Percentiles rank a stretch among this genome's conserved stretches.
These are phyloP conservation scores for Liposcelis brunnea DNA, from an alignment of 2,888 invertebrate species.

Conservation along the genomic window DNA sequence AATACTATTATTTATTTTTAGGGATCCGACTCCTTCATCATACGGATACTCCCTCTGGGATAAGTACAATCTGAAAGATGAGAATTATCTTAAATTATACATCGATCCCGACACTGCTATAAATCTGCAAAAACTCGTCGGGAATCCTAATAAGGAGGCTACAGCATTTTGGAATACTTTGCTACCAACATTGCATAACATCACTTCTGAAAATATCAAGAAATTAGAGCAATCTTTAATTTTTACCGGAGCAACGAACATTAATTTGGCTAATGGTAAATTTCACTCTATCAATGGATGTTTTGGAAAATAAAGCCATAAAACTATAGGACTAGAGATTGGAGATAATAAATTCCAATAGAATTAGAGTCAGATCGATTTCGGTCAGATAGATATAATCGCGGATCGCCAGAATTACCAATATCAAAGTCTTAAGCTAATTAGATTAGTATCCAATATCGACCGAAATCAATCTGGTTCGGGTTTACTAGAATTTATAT, in stretches of 20 bases:
- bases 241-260: too few relatives aligned
- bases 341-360: too few relatives aligned
- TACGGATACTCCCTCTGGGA: neutral
- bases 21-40: neutral
- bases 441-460: too few relatives aligned
- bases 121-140: neutral
- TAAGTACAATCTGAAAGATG: neutral
- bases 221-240: too few relatives aligned
- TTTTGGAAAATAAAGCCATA: neutral
- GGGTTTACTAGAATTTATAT: too few relatives aligned
- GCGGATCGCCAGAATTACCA: too few relatives aligned
- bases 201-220: neutral
- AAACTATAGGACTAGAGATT: too few relatives aligned
- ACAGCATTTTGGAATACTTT: slow-evolving; percentile 19
- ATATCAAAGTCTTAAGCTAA: too few relatives aligned
- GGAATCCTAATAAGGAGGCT: slow-evolving; percentile 1
- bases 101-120: neutral
- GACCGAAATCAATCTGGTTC: too few relatives aligned
- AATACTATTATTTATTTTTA: too few relatives aligned
- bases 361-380: too few relatives aligned
- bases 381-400: too few relatives aligned
- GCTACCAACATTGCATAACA: slow-evolving; percentile 16
- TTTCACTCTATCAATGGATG: neutral
- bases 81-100: neutral
- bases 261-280: slow-evolving; percentile 12